phyloP scores from a whole-genome alignment of 1,140 invertebrate genomes.

The Euura saliciscinereae region DNA sequence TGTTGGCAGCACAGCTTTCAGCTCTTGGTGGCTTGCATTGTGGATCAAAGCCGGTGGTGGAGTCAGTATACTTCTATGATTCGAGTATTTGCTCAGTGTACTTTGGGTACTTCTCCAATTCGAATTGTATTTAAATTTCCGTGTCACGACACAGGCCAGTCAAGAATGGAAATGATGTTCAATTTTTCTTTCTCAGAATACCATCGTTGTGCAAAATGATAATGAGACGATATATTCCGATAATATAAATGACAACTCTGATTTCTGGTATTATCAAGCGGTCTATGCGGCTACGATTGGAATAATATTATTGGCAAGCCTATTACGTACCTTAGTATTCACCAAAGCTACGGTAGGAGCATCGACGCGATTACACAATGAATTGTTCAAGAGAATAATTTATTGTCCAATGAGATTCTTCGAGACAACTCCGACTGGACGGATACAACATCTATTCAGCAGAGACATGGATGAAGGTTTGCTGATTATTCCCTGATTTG shows the following conservation, averaged over 20 bases:
- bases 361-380: conserved; percentile 67
- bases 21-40: conserved; percentile 64
- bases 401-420: conserved; percentile 65
- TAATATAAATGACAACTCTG: conserved; percentile 61
- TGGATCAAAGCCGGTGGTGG: conserved; percentile 65
- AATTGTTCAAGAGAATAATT: conserved; percentile 63
- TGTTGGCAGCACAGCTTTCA: conserved; percentile 53
- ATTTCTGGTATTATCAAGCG: conserved; percentile 58
- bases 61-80: conserved; percentile 41
- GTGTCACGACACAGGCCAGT: background rate
- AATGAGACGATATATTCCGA: conserved; percentile 44
- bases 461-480: conserved; percentile 70
- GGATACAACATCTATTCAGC: conserved; percentile 71
- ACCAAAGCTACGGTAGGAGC: conserved; percentile 66
- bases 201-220: background rate
- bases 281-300: conserved; percentile 61
- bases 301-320: conserved; percentile 61
- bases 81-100: background rate
- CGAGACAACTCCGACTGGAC: conserved; percentile 67
- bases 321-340: conserved; percentile 65
- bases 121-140: background rate
- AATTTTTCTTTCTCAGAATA: background rate
- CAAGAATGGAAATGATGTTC: background rate
- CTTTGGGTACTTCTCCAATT: background rate
- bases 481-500: background rate